Percentiles rank a stretch among this genome's conserved stretches.
These are phyloP conservation scores for Mylabris sibirica DNA, from an alignment of 2,888 invertebrate genomes.

Conservation along the genomic window DNA sequence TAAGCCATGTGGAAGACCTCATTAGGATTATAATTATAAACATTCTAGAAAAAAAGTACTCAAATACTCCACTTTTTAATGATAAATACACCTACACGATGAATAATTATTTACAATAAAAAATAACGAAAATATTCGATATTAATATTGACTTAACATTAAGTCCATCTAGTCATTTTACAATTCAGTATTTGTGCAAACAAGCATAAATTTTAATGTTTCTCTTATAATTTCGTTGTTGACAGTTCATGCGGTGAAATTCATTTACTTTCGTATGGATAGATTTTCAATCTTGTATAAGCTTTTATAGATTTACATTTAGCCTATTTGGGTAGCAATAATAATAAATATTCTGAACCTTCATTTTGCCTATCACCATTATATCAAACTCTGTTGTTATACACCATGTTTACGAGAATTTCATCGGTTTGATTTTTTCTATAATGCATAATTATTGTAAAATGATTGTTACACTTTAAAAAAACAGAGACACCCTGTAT, in stretches of 20 bases:
- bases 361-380: too few species aligned
- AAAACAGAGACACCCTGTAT: neutral
- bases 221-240: slow-evolving; percentile 5
- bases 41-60: neutral
- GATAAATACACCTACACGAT: too few species aligned
- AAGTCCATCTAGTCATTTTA: neutral
- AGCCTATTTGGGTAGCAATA: neutral
- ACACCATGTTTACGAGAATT: too few species aligned
- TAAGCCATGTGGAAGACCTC: neutral
- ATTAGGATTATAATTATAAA: neutral
- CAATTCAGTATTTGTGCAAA: neutral
- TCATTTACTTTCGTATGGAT: neutral
- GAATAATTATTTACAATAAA: neutral
- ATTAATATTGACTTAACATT: neutral
- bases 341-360: neutral
- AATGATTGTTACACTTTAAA: too few species aligned
- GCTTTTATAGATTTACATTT: neutral
- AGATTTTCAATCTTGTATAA: slow-evolving; percentile 1
- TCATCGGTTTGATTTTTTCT: too few species aligned
- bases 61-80: neutral
- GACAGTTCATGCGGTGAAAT: slow-evolving; percentile 8
- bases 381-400: neutral
- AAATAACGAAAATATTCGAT: neutral
- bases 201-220: slow-evolving; percentile 3
- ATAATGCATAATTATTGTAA: too few species aligned